A percentile compares a stretch with the other conserved stretches of the same genome.
phyloP scores from a whole-genome alignment of 2,797 vertebrate species.

The Catostomus latipinnis region DNA sequence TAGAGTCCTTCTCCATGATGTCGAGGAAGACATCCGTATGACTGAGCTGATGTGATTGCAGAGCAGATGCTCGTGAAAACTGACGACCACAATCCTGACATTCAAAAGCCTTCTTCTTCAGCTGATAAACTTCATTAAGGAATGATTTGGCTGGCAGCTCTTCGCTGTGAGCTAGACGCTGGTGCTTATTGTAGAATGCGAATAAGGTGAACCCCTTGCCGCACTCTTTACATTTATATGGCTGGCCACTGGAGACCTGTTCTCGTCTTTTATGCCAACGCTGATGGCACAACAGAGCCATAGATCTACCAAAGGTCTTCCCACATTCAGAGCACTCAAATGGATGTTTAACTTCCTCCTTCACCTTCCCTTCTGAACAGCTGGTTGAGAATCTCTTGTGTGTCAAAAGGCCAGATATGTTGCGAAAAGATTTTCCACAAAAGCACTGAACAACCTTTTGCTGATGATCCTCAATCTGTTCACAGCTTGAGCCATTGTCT shows the following conservation, averaged over 20 bases:
- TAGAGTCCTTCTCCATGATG: constrained; percentile 60
- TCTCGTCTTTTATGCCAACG: constrained; percentile 62
- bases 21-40: constrained; percentile 75
- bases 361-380: constrained; percentile 64
- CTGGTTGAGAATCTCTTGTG: constrained; percentile 75
- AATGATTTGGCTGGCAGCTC: constrained; percentile 80
- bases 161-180: constrained; percentile 73
- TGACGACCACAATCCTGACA: constrained; percentile 79
- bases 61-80: constrained; percentile 80
- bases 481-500: constrained; percentile 44
- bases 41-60: constrained; percentile 80
- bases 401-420: constrained; percentile 71
- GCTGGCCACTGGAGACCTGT: constrained; percentile 36
- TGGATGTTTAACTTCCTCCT: constrained; percentile 64
- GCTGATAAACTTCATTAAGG: constrained; percentile 79
- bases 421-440: constrained; percentile 79
- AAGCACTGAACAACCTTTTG: constrained; percentile 70
- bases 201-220: constrained; percentile 78
- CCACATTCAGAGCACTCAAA: constrained; percentile 76
- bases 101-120: constrained; percentile 82
- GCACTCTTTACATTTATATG: constrained; percentile 77
- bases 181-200: constrained; percentile 77
- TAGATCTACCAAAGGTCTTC: constrained; percentile 71
- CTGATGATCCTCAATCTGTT: constrained; percentile 40
- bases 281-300: constrained; percentile 72